These are phyloP conservation scores for Euplagia quadripunctaria DNA, from an alignment of 2,888 invertebrate genomes.

Conservation along the genomic window DNA sequence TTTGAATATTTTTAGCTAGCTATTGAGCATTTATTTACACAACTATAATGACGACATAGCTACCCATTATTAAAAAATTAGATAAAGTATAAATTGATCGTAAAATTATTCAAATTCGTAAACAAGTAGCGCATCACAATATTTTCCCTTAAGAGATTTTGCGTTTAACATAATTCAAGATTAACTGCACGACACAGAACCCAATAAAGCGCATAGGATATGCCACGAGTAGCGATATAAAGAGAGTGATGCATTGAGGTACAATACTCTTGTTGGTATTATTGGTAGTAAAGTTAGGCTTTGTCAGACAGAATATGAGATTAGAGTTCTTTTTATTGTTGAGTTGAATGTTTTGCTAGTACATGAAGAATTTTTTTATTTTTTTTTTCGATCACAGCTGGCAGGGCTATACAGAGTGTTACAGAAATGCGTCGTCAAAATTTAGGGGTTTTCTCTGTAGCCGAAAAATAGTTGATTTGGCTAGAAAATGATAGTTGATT, in stretches of 20 bases:
- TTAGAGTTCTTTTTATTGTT: not conserved
- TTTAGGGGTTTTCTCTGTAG: too few relatives aligned
- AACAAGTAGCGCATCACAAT: not conserved
- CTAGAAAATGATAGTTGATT: too few relatives aligned
- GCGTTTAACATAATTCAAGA: conserved; percentile 19
- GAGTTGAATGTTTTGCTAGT: not conserved
- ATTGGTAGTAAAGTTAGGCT: not conserved
- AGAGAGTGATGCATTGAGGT: conserved; percentile 5
- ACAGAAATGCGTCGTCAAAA: too few relatives aligned
- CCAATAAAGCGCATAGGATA: conserved; percentile 8
- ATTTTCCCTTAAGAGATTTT: conserved; percentile 2
- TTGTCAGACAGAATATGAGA: not conserved
- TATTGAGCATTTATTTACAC: too few relatives aligned
- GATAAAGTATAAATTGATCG: not conserved
- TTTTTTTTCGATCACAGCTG: too few relatives aligned
- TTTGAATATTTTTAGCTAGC: too few relatives aligned
- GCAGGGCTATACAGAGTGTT: not conserved
- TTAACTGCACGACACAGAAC: conserved; percentile 3
- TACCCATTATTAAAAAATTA: not conserved
- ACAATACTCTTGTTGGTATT: not conserved
- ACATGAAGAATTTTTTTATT: too few relatives aligned
- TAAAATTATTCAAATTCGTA: conserved; percentile 8
- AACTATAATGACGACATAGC: too few relatives aligned
- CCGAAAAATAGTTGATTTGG: too few relatives aligned
- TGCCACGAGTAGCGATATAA: conserved; percentile 14